These are phyloP conservation scores for Neopelma chrysocephalum DNA, from an alignment of 2,797 vertebrate species.

Conservation along the genomic window DNA sequence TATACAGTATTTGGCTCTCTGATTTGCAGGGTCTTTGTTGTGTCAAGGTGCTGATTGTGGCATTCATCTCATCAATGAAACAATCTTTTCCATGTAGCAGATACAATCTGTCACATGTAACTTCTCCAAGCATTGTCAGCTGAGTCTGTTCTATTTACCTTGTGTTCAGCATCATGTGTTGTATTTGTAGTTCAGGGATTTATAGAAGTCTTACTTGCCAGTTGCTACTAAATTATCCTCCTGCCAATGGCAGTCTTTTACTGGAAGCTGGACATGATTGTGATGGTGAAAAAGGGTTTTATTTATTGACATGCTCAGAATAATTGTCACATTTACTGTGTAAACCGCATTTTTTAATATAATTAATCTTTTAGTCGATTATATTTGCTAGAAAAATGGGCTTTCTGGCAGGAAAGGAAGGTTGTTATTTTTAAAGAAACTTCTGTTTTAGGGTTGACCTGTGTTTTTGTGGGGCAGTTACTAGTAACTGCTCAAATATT, in stretches of 20 bases:
- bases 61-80: not conserved
- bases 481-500: not conserved
- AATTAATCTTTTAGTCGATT: not conserved
- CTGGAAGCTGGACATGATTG: not conserved
- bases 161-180: not conserved
- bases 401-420: not conserved
- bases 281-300: not conserved
- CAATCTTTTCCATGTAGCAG: accelerated
- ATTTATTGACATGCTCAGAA: not conserved
- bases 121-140: not conserved
- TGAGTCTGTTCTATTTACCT: not conserved
- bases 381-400: not conserved
- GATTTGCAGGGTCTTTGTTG: not conserved
- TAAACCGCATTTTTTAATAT: not conserved
- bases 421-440: not conserved
- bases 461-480: not conserved
- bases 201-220: not conserved
- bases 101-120: not conserved
- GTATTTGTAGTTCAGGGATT: not conserved
- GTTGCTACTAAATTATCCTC: not conserved
- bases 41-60: not conserved
- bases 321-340: not conserved
- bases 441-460: not conserved
- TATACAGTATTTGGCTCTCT: not conserved
- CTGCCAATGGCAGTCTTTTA: not conserved